Conservation (phyloP, 2,113 vertebrate species). For the Trematocara stigmaticum region DNA sequence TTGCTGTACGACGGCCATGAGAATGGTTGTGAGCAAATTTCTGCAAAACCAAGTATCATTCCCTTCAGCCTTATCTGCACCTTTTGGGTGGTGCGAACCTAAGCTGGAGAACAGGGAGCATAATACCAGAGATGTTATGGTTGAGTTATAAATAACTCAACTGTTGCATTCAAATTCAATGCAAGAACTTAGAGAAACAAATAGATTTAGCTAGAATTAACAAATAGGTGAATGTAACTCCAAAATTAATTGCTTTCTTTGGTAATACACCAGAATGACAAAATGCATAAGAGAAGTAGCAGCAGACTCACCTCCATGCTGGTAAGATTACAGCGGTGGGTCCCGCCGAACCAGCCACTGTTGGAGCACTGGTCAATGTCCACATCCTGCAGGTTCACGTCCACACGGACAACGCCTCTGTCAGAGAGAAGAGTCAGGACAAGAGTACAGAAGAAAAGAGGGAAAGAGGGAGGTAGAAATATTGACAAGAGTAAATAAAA, state of each 20-base stretch:
- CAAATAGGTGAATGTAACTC: not conserved
- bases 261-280: not conserved
- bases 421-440: not conserved
- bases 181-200: not conserved
- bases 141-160: not conserved
- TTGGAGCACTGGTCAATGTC: constrained; percentile 96
- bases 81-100: not conserved
- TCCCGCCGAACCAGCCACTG: constrained; percentile 94
- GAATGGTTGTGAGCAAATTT: not conserved
- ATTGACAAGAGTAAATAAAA: not conserved
- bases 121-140: not conserved
- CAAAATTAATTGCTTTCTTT: not conserved
- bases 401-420: constrained; percentile 91
- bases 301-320: constrained; percentile 85
- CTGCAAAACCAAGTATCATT: not conserved
- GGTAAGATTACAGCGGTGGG: constrained; percentile 92
- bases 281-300: not conserved
- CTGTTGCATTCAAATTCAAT: not conserved
- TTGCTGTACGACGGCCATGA: not conserved
- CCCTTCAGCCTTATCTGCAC: not conserved
- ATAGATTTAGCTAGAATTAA: not conserved
- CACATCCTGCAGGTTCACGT: constrained; percentile 93
- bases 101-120: not conserved
- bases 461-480: not conserved
- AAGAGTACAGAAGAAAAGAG: not conserved